phyloP scores from a whole-genome alignment of 2,113 vertebrate species.

The Malurus elegans region DNA sequence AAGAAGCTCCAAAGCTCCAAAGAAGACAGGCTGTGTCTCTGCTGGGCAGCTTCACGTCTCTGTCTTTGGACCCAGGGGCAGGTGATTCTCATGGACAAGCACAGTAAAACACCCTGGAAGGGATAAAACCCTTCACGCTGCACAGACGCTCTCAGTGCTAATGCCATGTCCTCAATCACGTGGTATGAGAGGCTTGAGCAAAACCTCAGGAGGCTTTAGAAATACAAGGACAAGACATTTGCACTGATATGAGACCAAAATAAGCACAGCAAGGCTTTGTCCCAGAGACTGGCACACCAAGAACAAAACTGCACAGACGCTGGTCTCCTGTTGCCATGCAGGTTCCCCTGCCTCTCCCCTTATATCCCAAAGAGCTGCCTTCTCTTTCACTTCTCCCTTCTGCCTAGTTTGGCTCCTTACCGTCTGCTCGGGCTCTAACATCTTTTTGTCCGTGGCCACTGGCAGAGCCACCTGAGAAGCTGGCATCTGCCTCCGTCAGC shows the following conservation, averaged over 20 bases:
- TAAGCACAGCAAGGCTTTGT: not conserved
- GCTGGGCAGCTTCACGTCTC: not conserved
- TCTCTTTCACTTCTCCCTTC: not conserved
- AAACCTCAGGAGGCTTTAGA: not conserved
- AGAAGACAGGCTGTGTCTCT: not conserved
- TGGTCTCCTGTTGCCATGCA: not conserved
- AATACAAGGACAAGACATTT: not conserved
- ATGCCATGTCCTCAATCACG: not conserved
- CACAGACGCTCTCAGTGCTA: not conserved
- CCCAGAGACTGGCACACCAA: not conserved
- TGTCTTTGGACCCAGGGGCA: not conserved
- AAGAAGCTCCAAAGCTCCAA: no score
- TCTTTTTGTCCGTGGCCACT: constrained; percentile 23
- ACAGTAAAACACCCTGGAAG: not conserved
- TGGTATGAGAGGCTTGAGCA: not conserved
- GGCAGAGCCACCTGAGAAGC: constrained; percentile 47
- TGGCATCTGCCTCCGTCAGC: constrained; percentile 61
- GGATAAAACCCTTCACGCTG: not conserved
- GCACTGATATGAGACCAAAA: not conserved
- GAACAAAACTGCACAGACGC: not conserved
- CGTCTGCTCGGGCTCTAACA: constrained; percentile 51
- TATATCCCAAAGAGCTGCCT: not conserved
- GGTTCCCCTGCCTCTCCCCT: not conserved
- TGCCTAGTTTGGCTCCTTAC: constrained; percentile 63
- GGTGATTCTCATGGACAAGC: not conserved